Evolutionary conservation across 2,113 vertebrate genomes (phyloP).

Genomic region (Peromyscus maniculatus): DNA sequence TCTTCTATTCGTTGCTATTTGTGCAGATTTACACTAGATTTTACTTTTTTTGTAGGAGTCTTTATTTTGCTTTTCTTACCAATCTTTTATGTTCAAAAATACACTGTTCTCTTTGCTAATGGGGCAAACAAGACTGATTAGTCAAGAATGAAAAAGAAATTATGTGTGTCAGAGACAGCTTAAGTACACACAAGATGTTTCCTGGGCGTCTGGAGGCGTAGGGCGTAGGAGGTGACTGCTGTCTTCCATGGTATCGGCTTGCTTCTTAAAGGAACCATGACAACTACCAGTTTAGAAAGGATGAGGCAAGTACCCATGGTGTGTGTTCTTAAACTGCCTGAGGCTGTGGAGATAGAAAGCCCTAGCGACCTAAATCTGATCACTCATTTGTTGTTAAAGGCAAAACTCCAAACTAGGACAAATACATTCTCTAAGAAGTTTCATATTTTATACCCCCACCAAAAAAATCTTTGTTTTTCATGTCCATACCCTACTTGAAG

Average conservation of each 20-base stretch:
- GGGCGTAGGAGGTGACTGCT: slow-evolving; percentile 80
- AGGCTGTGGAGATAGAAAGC: slow-evolving; percentile 58
- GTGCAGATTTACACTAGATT: slow-evolving; percentile 20
- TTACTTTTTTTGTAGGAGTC: background rate
- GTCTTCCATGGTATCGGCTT: slow-evolving; percentile 78
- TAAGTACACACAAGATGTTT: slow-evolving; percentile 77
- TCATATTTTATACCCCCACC: background rate
- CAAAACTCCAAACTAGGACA: slow-evolving; percentile 46
- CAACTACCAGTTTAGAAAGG: slow-evolving; percentile 81
- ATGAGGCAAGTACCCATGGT: slow-evolving; percentile 66
- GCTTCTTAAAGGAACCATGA: slow-evolving; percentile 77
- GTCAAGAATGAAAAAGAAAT: slow-evolving; percentile 79
- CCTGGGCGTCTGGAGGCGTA: slow-evolving; percentile 68
- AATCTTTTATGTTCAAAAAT: slow-evolving; percentile 72
- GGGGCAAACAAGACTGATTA: slow-evolving; percentile 74
- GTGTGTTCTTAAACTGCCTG: slow-evolving; percentile 79
- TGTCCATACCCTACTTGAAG: background rate
- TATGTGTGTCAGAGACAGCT: slow-evolving; percentile 81
- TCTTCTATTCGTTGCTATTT: slow-evolving; percentile 67
- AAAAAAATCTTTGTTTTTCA: slow-evolving; percentile 35
- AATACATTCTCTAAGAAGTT: slow-evolving; percentile 25
- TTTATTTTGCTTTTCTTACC: slow-evolving; percentile 29
- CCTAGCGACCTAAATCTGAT: slow-evolving; percentile 50
- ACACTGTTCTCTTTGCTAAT: slow-evolving; percentile 64
- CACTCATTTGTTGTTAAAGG: slow-evolving; percentile 66